phyloP scores from a whole-genome alignment of 1,140 invertebrate species.

The Calycopis cecrops region DNA sequence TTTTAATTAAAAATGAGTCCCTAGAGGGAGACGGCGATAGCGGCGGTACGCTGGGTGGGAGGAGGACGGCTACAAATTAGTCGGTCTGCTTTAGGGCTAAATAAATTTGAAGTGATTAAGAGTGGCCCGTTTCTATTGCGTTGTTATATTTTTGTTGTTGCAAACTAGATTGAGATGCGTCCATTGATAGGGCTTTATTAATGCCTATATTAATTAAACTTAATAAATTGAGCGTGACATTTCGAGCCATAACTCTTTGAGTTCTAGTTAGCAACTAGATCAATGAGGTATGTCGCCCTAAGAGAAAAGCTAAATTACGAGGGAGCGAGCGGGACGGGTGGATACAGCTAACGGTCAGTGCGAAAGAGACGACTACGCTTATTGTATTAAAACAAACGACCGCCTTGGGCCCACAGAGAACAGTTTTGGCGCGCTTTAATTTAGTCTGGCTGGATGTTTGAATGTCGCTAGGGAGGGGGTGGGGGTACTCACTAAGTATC shows the following conservation, averaged over 20 bases:
- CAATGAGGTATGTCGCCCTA: constrained; percentile 52
- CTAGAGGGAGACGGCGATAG: constrained; percentile 49
- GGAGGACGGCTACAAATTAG: constrained; percentile 65
- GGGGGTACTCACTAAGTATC: constrained; percentile 62
- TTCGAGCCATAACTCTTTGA: constrained; percentile 7
- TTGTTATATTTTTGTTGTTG: constrained; percentile 25
- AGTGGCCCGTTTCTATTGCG: constrained; percentile 61
- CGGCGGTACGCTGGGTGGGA: constrained; percentile 40
- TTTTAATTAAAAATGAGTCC: constrained; percentile 74
- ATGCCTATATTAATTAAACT: constrained; percentile 3
- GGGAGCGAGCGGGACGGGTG: constrained; percentile 37
- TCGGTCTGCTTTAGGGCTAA: constrained; percentile 59
- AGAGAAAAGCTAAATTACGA: constrained; percentile 54
- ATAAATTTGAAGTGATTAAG: constrained; percentile 75
- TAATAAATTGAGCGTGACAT: constrained; percentile 2
- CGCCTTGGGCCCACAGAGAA: constrained; percentile 66
- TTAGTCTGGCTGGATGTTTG: constrained; percentile 68
- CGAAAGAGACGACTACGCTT: constrained; percentile 55
- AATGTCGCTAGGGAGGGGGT: constrained; percentile 48
- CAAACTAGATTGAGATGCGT: constrained; percentile 9
- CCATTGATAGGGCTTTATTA: background rate
- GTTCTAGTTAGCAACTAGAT: constrained; percentile 28
- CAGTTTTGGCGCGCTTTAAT: constrained; percentile 72
- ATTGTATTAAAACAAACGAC: constrained; percentile 74
- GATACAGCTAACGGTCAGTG: constrained; percentile 36